Base-by-base conservation (phyloP, 1,140 invertebrate species). In the Sarcophaga bullata region DNA sequence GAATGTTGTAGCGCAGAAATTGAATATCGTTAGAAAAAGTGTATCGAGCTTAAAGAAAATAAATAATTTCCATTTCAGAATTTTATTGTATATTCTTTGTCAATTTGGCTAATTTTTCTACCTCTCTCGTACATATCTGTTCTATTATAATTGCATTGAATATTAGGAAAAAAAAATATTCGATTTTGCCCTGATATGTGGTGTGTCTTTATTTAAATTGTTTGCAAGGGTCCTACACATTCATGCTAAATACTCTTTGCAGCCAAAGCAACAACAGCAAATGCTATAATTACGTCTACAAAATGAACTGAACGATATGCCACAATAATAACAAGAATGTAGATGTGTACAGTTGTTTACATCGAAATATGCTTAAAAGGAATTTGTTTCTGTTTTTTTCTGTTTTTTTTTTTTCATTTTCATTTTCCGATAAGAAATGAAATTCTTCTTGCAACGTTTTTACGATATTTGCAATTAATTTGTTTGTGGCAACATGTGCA, bases 321-420 rank as follows among this genome's bases (percentile, higher is more conserved):
- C 4, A 37, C 25, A 37, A 37, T 37, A 37, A 37, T 37, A 37
- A 37, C 25, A 37, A 37, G 25, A 58, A 6, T 58, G 54, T 58
- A 58, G n/a, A 58, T 58, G 7, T 58, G 54, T n/a, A 58, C 54
- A 58, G 54, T 58, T 58, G 54, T 58, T 58, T n/a, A 58, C n/a
- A n/a, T 58, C 54, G 54, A 58, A n/a, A 13, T 58, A 58, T 58
- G 15, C n/a, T 58, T 58, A 58, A 37, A 37, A 37, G 4, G 54
- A 15, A n/a, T 15, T 58, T 58, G 9, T 6, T 50, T n/a, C n/a
- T n/a, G n/a, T n/a, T n/a, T n/a, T n/a, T n/a, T n/a, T n/a, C n/a
- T 52, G 13, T 52, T 58, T 58, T 15, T 58, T 15, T 37, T 13
- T 58, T 58, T 58, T 58, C 1, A 0, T 58, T 58, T 58, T n/a